Percentiles rank a stretch among this genome's conserved stretches.
phyloP scores from a whole-genome alignment of 2,888 invertebrate genomes.

The Ochlodes sylvanus region DNA sequence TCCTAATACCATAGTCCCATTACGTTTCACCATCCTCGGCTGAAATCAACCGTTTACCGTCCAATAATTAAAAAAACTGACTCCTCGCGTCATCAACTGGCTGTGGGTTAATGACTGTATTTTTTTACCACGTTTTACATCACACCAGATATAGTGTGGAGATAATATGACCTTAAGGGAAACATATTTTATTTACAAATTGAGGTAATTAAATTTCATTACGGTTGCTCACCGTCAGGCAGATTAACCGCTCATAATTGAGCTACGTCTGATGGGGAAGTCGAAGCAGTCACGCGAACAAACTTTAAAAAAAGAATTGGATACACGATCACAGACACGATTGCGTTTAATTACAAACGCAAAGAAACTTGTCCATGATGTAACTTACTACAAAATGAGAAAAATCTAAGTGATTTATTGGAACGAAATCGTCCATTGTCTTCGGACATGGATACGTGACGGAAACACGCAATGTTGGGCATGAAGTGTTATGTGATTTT shows the following conservation, averaged over 20 bases:
- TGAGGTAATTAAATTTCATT: constrained; percentile 33
- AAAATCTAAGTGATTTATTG: no score
- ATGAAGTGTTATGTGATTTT: no score
- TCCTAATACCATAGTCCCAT: no score
- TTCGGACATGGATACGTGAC: no score
- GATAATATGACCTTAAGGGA: not conserved
- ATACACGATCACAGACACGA: constrained; percentile 20
- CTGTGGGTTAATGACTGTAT: no score
- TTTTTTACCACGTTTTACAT: no score
- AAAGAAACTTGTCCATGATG: not conserved
- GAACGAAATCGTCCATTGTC: no score
- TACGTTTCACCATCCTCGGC: no score
- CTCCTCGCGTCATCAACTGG: no score
- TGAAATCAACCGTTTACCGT: no score
- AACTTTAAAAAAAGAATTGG: constrained; percentile 16
- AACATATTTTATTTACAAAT: constrained; percentile 25
- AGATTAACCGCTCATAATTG: constrained; percentile 25
- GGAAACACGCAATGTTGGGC: no score
- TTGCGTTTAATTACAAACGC: constrained; percentile 15
- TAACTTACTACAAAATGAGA: not conserved
- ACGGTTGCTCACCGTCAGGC: constrained; percentile 17
- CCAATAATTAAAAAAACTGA: no score
- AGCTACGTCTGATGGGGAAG: constrained; percentile 31
- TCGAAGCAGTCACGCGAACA: constrained; percentile 11
- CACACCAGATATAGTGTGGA: not conserved